Percentiles rank a stretch among this genome's conserved stretches.
phyloP scores from a whole-genome alignment of 1,140 invertebrate species.

The Frieseomelitta varia region DNA sequence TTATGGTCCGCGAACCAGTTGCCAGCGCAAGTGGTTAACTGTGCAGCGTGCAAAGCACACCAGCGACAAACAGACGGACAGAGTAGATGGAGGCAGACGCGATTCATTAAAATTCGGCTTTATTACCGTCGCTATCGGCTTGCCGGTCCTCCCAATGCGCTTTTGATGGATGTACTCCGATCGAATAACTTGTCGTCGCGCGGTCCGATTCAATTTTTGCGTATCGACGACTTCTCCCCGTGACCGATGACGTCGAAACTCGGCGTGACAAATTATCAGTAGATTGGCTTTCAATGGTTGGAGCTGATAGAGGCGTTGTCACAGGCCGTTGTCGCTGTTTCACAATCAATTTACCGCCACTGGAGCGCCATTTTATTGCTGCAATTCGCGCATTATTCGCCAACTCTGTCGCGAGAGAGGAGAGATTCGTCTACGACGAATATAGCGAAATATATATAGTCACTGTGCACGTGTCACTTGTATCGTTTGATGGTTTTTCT shows the following conservation, averaged over 20 bases:
- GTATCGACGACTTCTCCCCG: conserved; percentile 1
- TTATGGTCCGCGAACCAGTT: no score
- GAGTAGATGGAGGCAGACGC: background rate
- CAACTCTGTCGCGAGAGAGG: background rate
- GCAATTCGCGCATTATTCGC: background rate
- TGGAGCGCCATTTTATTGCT: background rate
- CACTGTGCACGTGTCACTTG: no score
- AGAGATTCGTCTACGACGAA: no score
- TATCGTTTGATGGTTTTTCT: no score
- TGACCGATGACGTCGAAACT: conserved; percentile 35
- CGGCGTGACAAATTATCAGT: conserved; percentile 55
- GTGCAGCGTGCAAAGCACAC: background rate
- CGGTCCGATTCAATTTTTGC: conserved; percentile 55
- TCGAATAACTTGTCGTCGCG: conserved; percentile 41
- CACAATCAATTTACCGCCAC: conserved; percentile 19
- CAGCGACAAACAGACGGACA: no score
- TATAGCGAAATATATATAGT: no score
- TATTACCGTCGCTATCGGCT: conserved; percentile 11
- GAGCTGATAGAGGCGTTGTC: conserved; percentile 18
- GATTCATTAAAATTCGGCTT: conserved; percentile 42
- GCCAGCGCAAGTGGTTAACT: no score
- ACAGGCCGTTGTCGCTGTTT: conserved; percentile 13
- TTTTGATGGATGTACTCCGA: conserved; percentile 44
- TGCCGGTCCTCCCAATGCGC: conserved; percentile 29
- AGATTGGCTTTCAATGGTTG: conserved; percentile 49